Evolutionary conservation across 92 coral and sea anemone genomes (phyloP).

Genomic region (Phenganax marumi): DNA sequence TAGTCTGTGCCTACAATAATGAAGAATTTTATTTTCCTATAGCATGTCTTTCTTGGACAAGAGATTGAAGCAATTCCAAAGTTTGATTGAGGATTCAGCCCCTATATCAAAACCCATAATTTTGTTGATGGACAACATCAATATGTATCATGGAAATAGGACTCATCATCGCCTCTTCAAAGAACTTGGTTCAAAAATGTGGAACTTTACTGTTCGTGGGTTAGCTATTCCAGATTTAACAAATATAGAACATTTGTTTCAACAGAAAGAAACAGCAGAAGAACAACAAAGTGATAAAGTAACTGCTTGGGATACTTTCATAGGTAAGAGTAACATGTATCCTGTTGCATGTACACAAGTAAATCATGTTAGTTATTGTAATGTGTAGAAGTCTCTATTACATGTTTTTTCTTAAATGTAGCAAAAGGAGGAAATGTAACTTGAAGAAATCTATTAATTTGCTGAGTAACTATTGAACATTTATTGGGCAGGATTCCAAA

Average conservation of each 20-base stretch:
- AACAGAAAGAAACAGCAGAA: slow-evolving; percentile 16
- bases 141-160: slow-evolving; percentile 49
- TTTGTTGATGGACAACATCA: slow-evolving; percentile 52
- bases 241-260: slow-evolving; percentile 22
- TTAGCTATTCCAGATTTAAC: slow-evolving; percentile 28
- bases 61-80: slow-evolving; percentile 43
- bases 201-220: slow-evolving; percentile 38
- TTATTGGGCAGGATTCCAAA: too few relatives aligned
- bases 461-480: too few relatives aligned
- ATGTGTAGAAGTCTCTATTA: background rate
- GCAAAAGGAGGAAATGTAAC: too few relatives aligned
- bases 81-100: slow-evolving; percentile 43
- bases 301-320: slow-evolving; percentile 12
- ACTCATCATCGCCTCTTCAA: slow-evolving; percentile 46
- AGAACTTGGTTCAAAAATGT: slow-evolving; percentile 25
- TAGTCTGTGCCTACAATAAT: too few relatives aligned
- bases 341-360: too few relatives aligned
- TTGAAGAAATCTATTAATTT: too few relatives aligned
- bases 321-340: slow-evolving; percentile 22
- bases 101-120: slow-evolving; percentile 42
- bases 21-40: background rate
- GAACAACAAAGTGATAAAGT: background rate
- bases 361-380: background rate
- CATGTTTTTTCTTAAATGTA: too few relatives aligned
- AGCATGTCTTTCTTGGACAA: slow-evolving; percentile 53